These are phyloP conservation scores for Arge pagana DNA, from an alignment of 2,888 invertebrate species.

Conservation along the genomic window DNA sequence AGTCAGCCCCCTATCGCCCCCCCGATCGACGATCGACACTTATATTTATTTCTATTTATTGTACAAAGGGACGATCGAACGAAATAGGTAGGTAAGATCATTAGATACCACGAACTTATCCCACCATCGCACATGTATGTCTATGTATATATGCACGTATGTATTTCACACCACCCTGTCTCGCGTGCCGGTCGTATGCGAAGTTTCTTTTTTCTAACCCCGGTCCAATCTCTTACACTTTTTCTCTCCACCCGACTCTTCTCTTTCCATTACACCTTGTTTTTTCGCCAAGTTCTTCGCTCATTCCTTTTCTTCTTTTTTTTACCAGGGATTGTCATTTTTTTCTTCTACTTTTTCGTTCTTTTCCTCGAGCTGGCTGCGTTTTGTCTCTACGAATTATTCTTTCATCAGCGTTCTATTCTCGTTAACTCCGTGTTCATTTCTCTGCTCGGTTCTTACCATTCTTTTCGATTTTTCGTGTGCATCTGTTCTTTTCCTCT, in stretches of 20 bases:
- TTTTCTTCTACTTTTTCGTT: too few species aligned
- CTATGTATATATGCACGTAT: slow-evolving; percentile 9
- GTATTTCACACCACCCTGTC: background rate
- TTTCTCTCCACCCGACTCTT: background rate
- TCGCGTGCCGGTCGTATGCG: slow-evolving; percentile 15
- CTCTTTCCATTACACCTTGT: too few species aligned
- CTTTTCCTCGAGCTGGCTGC: too few species aligned
- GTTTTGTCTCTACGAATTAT: too few species aligned
- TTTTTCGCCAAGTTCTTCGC: too few species aligned
- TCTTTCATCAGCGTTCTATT: too few species aligned
- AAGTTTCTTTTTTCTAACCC: slow-evolving; percentile 5
- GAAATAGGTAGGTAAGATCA: slow-evolving; percentile 43
- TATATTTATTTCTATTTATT: slow-evolving; percentile 52
- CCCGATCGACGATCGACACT: slow-evolving; percentile 27
- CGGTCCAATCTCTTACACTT: background rate
- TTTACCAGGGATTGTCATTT: too few species aligned
- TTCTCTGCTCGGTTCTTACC: too few species aligned
- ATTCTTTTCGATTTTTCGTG: too few species aligned
- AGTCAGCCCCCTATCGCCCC: slow-evolving; percentile 20
- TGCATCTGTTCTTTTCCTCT: too few species aligned
- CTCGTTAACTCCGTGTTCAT: too few species aligned
- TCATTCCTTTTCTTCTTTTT: too few species aligned
- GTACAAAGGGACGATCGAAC: slow-evolving; percentile 52
- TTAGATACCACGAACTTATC: slow-evolving; percentile 8
- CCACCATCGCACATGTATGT: background rate